These are phyloP conservation scores for Pica pica DNA, from an alignment of 2,113 vertebrate genomes.

Conservation along the genomic window DNA sequence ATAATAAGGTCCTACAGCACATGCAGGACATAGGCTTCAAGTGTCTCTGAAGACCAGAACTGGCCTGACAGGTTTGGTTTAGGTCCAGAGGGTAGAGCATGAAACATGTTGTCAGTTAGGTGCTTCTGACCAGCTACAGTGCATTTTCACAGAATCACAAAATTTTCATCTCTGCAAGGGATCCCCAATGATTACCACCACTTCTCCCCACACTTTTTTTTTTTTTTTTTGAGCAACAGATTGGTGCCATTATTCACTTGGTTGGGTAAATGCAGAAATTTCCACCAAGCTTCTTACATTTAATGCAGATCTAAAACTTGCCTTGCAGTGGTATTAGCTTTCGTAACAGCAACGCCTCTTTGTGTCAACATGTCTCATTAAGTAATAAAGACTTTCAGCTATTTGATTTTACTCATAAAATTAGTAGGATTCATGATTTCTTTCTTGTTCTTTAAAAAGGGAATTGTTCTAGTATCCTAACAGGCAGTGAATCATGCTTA, in stretches of 20 bases:
- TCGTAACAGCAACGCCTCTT: not conserved
- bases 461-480: not conserved
- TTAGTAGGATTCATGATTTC: not conserved
- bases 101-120: not conserved
- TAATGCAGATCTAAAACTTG: not conserved
- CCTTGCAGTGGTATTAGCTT: conserved; percentile 7
- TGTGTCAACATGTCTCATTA: conserved; percentile 40
- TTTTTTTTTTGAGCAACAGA: not conserved
- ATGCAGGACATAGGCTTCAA: not conserved
- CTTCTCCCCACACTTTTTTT: accelerated
- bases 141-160: not conserved
- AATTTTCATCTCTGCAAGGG: not conserved
- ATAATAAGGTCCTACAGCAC: not conserved
- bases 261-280: not conserved
- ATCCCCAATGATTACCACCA: not conserved
- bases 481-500: not conserved
- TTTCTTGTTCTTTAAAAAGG: not conserved
- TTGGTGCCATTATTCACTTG: not conserved
- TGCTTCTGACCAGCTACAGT: not conserved
- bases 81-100: not conserved
- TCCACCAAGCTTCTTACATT: not conserved
- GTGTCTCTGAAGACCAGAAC: not conserved
- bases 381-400: conserved; percentile 27
- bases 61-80: not conserved
- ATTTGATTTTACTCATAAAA: conserved; percentile 21